These are phyloP conservation scores for Holocentrus rufus DNA, from an alignment of 2,797 vertebrate genomes.

Conservation along the genomic window DNA sequence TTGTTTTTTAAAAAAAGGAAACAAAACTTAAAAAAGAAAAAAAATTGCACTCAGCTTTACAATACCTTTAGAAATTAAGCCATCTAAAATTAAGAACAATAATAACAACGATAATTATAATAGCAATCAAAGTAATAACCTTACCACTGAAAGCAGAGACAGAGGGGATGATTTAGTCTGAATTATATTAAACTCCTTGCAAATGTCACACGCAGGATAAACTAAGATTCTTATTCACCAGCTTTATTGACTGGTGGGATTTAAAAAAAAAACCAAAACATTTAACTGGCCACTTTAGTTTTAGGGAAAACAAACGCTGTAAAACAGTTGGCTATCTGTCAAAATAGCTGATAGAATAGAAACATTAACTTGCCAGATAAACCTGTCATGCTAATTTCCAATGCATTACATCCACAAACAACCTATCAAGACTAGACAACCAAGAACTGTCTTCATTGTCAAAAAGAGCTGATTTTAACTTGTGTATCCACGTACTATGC, in stretches of 20 bases:
- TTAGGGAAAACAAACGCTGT: conserved; percentile 58
- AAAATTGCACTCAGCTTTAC: conserved; percentile 79
- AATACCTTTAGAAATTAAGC: conserved; percentile 78
- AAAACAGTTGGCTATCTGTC: conserved; percentile 54
- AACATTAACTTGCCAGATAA: conserved; percentile 16
- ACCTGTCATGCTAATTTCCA: conserved; percentile 29
- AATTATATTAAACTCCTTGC: conserved; percentile 72
- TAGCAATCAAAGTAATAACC: conserved; percentile 75
- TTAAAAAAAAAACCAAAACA: background rate
- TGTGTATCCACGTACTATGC: conserved; percentile 11
- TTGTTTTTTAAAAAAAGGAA: conserved; percentile 51
- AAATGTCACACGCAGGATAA: conserved; percentile 35
- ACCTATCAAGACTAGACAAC: conserved; percentile 29
- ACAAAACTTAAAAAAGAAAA: conserved; percentile 62
- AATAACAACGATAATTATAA: conserved; percentile 76
- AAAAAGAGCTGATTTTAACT: conserved; percentile 37
- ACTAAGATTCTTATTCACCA: conserved; percentile 10
- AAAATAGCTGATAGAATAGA: conserved; percentile 7
- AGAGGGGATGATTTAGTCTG: conserved; percentile 71
- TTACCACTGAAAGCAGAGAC: conserved; percentile 76
- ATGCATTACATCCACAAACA: conserved; percentile 22
- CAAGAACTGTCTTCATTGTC: conserved; percentile 16
- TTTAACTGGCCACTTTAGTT: conserved; percentile 9
- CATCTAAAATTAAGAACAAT: conserved; percentile 79
- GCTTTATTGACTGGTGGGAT: conserved; percentile 25